A percentile compares a stretch with the other conserved stretches of the same genome.
phyloP scores from a whole-genome alignment of 2,888 invertebrate genomes.

The Brachylomia viminalis region DNA sequence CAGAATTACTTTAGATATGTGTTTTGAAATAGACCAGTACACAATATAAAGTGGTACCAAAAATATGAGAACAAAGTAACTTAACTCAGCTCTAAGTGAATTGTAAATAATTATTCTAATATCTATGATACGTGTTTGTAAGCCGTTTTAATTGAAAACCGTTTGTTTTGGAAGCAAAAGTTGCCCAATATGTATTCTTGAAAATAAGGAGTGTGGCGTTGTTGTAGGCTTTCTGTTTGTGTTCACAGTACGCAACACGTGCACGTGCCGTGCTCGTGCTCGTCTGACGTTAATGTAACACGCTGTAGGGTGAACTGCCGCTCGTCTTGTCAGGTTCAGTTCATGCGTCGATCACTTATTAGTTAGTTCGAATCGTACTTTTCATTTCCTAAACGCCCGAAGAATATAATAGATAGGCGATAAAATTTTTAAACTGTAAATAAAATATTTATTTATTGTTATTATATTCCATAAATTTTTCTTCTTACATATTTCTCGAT shows the following conservation, averaged over 20 bases:
- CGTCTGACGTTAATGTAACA: constrained; percentile 12
- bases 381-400: constrained; percentile 81
- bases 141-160: constrained; percentile 82
- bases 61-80: constrained; percentile 74
- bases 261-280: constrained; percentile 6
- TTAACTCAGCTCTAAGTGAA: constrained; percentile 80
- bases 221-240: constrained; percentile 62
- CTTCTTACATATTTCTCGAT: constrained; percentile 89
- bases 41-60: constrained; percentile 78
- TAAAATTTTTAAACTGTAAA: constrained; percentile 88
- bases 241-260: constrained; percentile 54
- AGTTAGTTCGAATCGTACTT: constrained; percentile 71
- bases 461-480: constrained; percentile 89
- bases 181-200: constrained; percentile 66
- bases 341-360: constrained; percentile 65
- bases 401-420: constrained; percentile 87
- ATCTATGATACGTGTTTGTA: constrained; percentile 85
- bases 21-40: constrained; percentile 59
- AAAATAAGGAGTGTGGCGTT: constrained; percentile 65
- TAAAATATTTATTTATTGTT: constrained; percentile 90
- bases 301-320: constrained; percentile 53
- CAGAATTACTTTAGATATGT: constrained; percentile 42
- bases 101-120: constrained; percentile 86
- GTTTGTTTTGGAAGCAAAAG: constrained; percentile 75
- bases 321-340: constrained; percentile 62